Percentiles rank a stretch among this genome's conserved stretches.
Evolutionary conservation across 2,888 invertebrate genomes (phyloP).

Genomic region (Trichogramma evanescens): DNA sequence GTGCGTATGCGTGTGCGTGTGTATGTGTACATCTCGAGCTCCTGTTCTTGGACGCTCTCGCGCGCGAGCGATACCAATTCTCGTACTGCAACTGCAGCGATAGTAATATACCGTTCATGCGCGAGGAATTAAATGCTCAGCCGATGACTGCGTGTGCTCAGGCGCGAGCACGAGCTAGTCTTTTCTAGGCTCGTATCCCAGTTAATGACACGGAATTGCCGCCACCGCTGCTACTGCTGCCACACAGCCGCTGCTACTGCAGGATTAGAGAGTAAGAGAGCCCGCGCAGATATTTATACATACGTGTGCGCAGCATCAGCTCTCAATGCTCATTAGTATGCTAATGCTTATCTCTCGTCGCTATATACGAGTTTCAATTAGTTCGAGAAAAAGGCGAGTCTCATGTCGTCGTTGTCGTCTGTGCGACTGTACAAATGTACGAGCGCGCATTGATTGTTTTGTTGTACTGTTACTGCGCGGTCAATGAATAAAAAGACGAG

Average conservation of each 20-base stretch:
- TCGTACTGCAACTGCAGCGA: neutral
- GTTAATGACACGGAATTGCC: slow-evolving; percentile 6
- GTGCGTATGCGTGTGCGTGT: neutral
- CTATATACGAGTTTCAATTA: slow-evolving; percentile 15
- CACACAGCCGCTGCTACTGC: neutral
- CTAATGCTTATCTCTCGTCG: slow-evolving; percentile 1
- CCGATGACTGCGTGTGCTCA: too few relatives aligned
- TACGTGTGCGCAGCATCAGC: too few relatives aligned
- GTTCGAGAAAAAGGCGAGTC: slow-evolving; percentile 8
- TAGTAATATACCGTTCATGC: neutral
- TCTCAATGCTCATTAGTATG: slow-evolving; percentile 9
- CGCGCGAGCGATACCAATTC: too few relatives aligned
- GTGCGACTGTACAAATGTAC: too few relatives aligned
- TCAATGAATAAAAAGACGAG: too few relatives aligned
- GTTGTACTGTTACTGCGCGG: too few relatives aligned
- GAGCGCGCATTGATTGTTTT: too few relatives aligned
- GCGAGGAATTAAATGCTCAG: slow-evolving; percentile 11
- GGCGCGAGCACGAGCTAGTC: neutral
- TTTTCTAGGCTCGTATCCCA: slow-evolving; percentile 7
- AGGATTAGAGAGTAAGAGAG: too few relatives aligned
- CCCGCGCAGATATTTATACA: neutral
- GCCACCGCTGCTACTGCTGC: neutral
- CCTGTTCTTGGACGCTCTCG: too few relatives aligned
- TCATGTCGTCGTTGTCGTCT: too few relatives aligned
- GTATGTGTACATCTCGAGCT: too few relatives aligned